Evolutionary conservation across 2,888 invertebrate species (phyloP), one percentile per base, ranked within the genome.

Genomic region (Chalcis sispes): DNA sequence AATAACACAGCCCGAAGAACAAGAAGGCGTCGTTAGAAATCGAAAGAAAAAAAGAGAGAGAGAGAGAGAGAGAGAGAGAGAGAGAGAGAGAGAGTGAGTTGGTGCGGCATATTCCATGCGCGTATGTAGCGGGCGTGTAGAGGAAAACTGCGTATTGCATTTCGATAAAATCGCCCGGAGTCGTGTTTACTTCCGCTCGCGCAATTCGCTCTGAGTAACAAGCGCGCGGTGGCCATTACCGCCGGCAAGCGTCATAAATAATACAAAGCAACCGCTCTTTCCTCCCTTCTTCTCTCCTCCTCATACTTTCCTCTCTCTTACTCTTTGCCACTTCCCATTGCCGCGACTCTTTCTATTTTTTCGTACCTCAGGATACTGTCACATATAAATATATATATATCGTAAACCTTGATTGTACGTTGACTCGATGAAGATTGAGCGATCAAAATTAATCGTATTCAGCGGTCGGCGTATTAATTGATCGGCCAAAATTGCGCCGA

Each of bases 151-250:
- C 76, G 71, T 71, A 79, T 79, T 77, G 78, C 74, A 70, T 76
- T 80, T 75, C 76, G 74, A 79, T 81, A 79, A 79, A 81, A 81
- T 79, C 72, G 74, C 69, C 61, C 65, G 72, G 61, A 54, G 71
- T 80, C 80, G 74, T 79, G 72, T 67, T 74, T 73, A 79, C 54
- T 80, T 78, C 77, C 75, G 77, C 70, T 50, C 64, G 74, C 20
- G n/a, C 71, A 46, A 75, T 75, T 71, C 66, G 71, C 25, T 1
- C 27, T 7, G 46, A 23, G 42, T 74, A 73, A 54, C 67, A 58
- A 59, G 74, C 42, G 67, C 42, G 15, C 25, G 8, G 15, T 36
- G 56, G 36, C 62, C 62, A 74, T 74, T 74, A 69, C 67, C 56
- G 62, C 52, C 20, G 66, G 50, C 42, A 27, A 74, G 36, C 13